Percentiles rank a stretch among this genome's conserved stretches.
Conservation (phyloP, 2,113 vertebrate genomes). For the Phylloscopus whistleri region DNA sequence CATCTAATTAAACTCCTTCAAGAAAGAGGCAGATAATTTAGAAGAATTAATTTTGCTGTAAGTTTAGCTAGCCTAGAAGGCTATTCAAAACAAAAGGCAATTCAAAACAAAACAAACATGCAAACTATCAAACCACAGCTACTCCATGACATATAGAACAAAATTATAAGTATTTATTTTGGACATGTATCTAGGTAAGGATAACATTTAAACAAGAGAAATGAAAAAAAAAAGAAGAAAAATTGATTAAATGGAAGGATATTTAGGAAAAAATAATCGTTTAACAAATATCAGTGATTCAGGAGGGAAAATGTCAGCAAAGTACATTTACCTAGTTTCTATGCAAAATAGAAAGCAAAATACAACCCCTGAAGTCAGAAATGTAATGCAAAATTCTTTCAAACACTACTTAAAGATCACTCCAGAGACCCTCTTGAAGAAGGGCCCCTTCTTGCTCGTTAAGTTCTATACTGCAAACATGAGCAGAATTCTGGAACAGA, state of each 20-base stretch:
- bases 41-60: not conserved
- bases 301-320: not conserved
- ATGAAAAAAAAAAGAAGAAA: not conserved
- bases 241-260: not conserved
- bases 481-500: not conserved
- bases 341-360: not conserved
- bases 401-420: not conserved
- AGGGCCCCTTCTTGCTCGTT: not conserved
- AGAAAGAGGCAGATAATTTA: not conserved
- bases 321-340: not conserved
- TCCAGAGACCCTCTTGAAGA: not conserved
- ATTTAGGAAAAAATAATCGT: not conserved
- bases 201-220: not conserved
- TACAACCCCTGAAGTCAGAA: not conserved
- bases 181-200: not conserved
- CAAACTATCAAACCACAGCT: not conserved
- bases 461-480: not conserved
- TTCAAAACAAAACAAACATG: not conserved
- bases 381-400: not conserved
- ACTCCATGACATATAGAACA: not conserved
- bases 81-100: not conserved
- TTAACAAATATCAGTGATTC: not conserved
- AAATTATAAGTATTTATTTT: not conserved
- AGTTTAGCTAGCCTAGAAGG: not conserved
- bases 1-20: not conserved